These are phyloP conservation scores for Cephalopholis sonnerati DNA, from an alignment of 2,113 vertebrate species.

Conservation along the genomic window DNA sequence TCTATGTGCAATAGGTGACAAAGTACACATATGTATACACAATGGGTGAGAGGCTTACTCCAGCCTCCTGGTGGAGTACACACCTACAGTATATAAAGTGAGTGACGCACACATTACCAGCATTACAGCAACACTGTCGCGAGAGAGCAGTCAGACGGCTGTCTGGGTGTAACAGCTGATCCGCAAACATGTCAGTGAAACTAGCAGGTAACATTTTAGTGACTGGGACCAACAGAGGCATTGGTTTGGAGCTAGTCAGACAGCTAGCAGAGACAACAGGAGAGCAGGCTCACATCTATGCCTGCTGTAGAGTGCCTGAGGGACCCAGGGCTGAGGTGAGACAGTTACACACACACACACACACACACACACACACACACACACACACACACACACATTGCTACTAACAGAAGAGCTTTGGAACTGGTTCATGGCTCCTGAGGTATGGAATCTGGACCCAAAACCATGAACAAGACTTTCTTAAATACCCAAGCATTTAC, in stretches of 20 bases:
- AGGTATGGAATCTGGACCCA: not conserved
- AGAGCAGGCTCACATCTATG: slow-evolving; percentile 41
- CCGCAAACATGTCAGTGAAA: slow-evolving; percentile 35
- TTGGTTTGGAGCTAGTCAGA: slow-evolving; percentile 62
- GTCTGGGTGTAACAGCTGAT: not conserved
- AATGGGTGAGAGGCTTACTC: not conserved
- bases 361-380: too few species aligned
- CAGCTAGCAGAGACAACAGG: slow-evolving; percentile 41
- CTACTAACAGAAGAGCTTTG: too few species aligned
- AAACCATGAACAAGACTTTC: not conserved
- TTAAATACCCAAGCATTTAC: not conserved
- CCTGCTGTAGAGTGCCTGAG: slow-evolving; percentile 58
- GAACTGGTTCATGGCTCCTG: not conserved
- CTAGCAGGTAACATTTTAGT: slow-evolving; percentile 68
- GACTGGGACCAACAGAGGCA: slow-evolving; percentile 66
- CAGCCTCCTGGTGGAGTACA: not conserved
- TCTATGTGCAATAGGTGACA: not conserved
- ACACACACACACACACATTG: not conserved
- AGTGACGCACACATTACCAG: slow-evolving; percentile 4
- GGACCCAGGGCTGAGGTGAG: slow-evolving; percentile 51
- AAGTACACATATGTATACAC: not conserved
- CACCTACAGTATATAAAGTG: not conserved
- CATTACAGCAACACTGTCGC: not conserved
- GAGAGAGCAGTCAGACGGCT: not conserved
- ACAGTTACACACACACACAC: not conserved